These are phyloP conservation scores for Bergia sp. DNA, from an alignment of 92 coral and sea anemone species.

Conservation along the genomic window DNA sequence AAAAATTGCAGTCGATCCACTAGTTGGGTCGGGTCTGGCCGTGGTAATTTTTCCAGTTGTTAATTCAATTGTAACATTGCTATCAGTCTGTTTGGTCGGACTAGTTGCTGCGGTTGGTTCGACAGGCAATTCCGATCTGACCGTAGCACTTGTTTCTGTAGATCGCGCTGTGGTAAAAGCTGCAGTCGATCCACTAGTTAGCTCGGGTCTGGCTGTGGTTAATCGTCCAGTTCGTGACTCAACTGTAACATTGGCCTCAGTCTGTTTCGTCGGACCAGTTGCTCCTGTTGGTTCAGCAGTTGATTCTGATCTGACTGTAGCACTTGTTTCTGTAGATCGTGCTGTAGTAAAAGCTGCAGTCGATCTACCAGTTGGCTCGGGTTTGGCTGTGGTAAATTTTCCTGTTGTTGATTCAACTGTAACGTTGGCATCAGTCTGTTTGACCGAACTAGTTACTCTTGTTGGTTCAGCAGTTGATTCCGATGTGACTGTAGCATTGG, in stretches of 20 bases:
- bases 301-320: background rate
- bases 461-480: background rate
- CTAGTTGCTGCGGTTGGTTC: background rate
- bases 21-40: background rate
- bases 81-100: background rate
- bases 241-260: background rate
- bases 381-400: background rate
- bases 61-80: background rate
- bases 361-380: background rate
- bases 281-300: background rate
- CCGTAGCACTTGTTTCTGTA: background rate
- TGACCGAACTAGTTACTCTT: background rate
- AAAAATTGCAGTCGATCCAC: background rate
- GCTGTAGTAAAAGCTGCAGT: background rate
- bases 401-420: background rate
- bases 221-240: background rate
- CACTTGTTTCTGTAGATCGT: background rate
- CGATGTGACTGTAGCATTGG: background rate
- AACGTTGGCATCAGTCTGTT: background rate
- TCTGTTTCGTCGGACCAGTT: background rate
- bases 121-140: background rate
- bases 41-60: conserved; percentile 5
- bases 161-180: background rate
- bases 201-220: background rate
- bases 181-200: background rate